Conservation (phyloP, 2,797 vertebrate species). For the Microtus californicus region DNA sequence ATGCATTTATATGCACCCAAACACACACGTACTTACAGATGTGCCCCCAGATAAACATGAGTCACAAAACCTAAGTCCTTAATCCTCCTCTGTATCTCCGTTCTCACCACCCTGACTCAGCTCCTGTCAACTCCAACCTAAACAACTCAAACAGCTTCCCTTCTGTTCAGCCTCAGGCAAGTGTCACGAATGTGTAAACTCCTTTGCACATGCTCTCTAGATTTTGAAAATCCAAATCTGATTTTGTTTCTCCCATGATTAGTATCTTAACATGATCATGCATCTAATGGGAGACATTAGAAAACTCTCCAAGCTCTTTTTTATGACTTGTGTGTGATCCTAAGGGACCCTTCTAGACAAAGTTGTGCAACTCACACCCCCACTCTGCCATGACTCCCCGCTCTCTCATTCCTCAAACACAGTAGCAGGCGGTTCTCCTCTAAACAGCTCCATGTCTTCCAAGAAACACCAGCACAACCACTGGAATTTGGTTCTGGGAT, state of each 20-base stretch:
- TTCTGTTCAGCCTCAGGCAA: background rate
- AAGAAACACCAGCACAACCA: background rate
- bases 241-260: background rate
- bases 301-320: background rate
- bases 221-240: constrained; percentile 24
- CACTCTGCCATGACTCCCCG: background rate
- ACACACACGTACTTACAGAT: background rate
- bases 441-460: background rate
- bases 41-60: background rate
- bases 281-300: background rate
- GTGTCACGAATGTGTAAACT: background rate
- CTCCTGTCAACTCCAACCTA: background rate
- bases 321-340: background rate
- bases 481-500: background rate
- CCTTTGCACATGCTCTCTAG: background rate
- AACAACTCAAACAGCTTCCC: background rate
- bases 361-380: fast-evolving
- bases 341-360: background rate
- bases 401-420: too few relatives aligned
- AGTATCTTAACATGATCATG: background rate
- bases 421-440: background rate
- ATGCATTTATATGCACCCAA: background rate
- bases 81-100: background rate
- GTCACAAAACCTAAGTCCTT: background rate
- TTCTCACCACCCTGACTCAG: constrained; percentile 21